phyloP scores from a whole-genome alignment of 2,888 invertebrate genomes.

The Hyposoter dolosus region DNA sequence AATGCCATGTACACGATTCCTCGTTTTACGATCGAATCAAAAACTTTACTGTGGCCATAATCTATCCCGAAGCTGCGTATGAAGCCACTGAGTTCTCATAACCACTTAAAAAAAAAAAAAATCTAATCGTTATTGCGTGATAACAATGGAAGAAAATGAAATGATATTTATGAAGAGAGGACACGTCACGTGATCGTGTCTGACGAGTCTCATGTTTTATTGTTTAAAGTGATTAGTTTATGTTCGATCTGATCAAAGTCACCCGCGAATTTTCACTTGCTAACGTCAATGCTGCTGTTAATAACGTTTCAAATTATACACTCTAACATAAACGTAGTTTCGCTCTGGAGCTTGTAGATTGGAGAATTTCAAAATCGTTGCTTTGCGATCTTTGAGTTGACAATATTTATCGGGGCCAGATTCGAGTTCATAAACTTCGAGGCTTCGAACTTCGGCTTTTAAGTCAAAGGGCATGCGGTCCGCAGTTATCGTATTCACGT shows the following conservation, averaged over 20 bases:
- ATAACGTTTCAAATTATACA: background rate
- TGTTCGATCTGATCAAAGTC: background rate
- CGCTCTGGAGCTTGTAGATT: background rate
- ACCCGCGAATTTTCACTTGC: background rate
- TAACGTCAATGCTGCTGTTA: background rate
- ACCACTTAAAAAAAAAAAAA: background rate
- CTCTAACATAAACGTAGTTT: background rate
- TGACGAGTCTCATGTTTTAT: too few species aligned
- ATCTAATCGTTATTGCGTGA: background rate
- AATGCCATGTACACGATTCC: constrained; percentile 8
- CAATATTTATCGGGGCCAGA: background rate
- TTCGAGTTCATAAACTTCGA: background rate
- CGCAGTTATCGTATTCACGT: background rate
- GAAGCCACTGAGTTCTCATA: background rate
- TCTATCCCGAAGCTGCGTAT: background rate
- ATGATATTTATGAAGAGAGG: background rate
- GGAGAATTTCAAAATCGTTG: background rate
- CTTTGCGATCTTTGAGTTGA: background rate
- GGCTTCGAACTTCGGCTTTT: background rate
- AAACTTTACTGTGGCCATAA: constrained; percentile 9
- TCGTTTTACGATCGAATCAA: background rate
- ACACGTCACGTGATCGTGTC: too few species aligned
- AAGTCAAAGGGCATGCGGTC: background rate
- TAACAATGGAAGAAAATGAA: background rate
- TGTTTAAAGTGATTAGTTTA: background rate